Evolutionary conservation across 2,113 vertebrate genomes (phyloP).

Genomic region (Zosterops pallidus): DNA sequence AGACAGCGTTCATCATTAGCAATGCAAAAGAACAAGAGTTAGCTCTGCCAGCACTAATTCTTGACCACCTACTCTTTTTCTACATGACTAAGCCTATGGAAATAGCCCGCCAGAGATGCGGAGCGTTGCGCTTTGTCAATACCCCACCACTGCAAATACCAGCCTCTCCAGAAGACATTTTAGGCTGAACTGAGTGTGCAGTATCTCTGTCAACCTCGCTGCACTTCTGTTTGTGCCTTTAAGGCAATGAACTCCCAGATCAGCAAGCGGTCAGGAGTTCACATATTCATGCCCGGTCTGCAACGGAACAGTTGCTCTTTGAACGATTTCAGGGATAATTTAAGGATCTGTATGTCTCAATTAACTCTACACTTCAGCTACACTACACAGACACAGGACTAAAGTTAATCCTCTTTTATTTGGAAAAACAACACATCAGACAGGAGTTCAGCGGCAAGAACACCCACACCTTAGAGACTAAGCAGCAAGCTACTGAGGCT

Average conservation of each 20-base stretch:
- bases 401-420: conserved; percentile 9
- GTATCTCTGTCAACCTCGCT: background rate
- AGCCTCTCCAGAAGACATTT: background rate
- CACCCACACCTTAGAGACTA: conserved; percentile 3
- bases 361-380: conserved; percentile 38
- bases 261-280: conserved; percentile 14
- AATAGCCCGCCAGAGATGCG: background rate
- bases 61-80: conserved; percentile 56
- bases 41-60: conserved; percentile 44
- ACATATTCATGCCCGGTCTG: conserved; percentile 4
- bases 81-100: conserved; percentile 59
- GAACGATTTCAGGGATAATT: conserved; percentile 38
- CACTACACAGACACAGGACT: background rate
- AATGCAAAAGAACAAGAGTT: conserved; percentile 52
- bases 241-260: conserved; percentile 19
- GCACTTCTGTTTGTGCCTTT: conserved; percentile 6
- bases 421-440: background rate
- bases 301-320: background rate
- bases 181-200: background rate
- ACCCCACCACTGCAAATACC: background rate
- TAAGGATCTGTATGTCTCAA: conserved; percentile 36
- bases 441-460: background rate
- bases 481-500: background rate
- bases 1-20: conserved; percentile 51
- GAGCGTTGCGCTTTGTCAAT: background rate